A percentile compares a stretch with the other conserved stretches of the same genome.
These are phyloP conservation scores for Pluvialis apricaria DNA, from an alignment of 2,113 vertebrate species.

Conservation along the genomic window DNA sequence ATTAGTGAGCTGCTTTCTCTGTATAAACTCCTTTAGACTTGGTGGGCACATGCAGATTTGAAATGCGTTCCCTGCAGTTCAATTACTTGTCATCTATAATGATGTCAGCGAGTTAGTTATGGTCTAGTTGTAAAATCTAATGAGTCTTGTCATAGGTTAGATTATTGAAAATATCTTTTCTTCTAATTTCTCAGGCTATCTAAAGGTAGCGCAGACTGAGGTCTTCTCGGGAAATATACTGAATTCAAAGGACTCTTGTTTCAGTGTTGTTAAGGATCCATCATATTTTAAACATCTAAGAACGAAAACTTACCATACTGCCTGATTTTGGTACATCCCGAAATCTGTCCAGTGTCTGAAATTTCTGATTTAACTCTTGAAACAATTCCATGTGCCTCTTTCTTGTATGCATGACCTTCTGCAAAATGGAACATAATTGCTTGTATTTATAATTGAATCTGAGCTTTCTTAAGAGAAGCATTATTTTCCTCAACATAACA, in stretches of 20 bases:
- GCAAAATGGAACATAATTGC: constrained; percentile 75
- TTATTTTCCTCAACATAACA: constrained; percentile 29
- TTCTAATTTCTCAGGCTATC: neutral
- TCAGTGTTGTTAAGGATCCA: neutral
- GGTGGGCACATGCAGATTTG: neutral
- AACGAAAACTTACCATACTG: constrained; percentile 90
- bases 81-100: constrained; percentile 16
- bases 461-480: neutral
- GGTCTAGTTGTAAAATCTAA: neutral
- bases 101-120: neutral
- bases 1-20: constrained; percentile 16
- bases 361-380: constrained; percentile 99
- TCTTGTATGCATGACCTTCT: constrained; percentile 99
- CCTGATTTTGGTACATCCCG: constrained; percentile 99
- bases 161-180: neutral
- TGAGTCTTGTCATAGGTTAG: neutral
- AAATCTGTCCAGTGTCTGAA: constrained; percentile 99
- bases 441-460: constrained; percentile 55
- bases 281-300: constrained; percentile 4
- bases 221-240: neutral
- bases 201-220: neutral
- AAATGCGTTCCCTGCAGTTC: constrained; percentile 24
- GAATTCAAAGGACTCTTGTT: neutral
- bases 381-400: constrained; percentile 99
- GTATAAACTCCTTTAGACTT: neutral